phyloP scores from a whole-genome alignment of 1,140 invertebrate genomes.

The Colletes latitarsis region DNA sequence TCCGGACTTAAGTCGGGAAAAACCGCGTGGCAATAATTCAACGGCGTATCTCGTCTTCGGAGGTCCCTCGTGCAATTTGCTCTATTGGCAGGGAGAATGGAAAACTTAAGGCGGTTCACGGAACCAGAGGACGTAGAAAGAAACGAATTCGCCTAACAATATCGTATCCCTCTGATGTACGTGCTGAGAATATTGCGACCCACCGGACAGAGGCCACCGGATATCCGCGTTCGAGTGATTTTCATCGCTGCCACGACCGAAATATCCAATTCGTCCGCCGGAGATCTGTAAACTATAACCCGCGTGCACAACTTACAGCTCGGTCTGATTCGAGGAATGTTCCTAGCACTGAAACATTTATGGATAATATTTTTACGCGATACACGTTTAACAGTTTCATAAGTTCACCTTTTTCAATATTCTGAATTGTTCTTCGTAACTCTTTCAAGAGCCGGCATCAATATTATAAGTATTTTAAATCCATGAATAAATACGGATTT shows the following conservation, averaged over 20 bases:
- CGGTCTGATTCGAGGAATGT: not conserved
- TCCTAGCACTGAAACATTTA: not conserved
- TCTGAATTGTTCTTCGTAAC: too few relatives aligned
- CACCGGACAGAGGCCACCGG: slow-evolving; percentile 14
- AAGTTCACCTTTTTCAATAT: too few relatives aligned
- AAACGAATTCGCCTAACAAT: slow-evolving; percentile 64
- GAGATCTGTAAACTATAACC: not conserved
- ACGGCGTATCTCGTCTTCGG: not conserved
- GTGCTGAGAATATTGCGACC: slow-evolving; percentile 58
- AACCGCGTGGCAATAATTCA: slow-evolving; percentile 18
- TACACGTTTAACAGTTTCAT: too few relatives aligned
- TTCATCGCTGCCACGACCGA: slow-evolving; percentile 1
- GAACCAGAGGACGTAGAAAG: not conserved
- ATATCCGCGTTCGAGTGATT: slow-evolving; percentile 21
- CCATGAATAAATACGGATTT: too few relatives aligned
- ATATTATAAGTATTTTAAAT: too few relatives aligned
- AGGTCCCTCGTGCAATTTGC: slow-evolving; percentile 45
- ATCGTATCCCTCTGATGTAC: slow-evolving; percentile 62
- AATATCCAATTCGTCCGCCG: not conserved
- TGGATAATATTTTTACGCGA: too few relatives aligned
- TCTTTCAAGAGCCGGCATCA: too few relatives aligned
- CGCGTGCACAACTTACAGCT: not conserved
- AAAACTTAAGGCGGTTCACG: not conserved
- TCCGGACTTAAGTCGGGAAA: too few relatives aligned
- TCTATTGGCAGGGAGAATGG: slow-evolving; percentile 24